Conservation (phyloP, 1,140 invertebrate species). For the Magallana gigas region DNA sequence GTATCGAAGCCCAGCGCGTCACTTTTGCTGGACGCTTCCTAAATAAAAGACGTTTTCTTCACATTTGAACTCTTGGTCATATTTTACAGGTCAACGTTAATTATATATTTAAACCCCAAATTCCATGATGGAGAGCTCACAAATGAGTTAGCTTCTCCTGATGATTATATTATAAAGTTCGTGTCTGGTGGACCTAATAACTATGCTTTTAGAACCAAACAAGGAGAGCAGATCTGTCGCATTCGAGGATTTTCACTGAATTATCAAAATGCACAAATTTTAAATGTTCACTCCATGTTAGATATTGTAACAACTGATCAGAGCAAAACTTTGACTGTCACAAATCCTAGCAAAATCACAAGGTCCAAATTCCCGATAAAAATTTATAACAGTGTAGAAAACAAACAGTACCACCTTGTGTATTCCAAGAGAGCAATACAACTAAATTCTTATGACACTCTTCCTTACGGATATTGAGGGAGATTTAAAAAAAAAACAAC, state of each 20-base stretch:
- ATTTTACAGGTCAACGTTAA: too few species aligned
- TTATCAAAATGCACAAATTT: conserved; percentile 39
- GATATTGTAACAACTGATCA: conserved; percentile 28
- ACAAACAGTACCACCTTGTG: conserved; percentile 24
- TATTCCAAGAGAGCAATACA: conserved; percentile 40
- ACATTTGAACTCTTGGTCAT: too few species aligned
- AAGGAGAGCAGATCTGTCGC: conserved; percentile 32
- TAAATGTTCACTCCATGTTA: conserved; percentile 38
- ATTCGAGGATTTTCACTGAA: conserved; percentile 52
- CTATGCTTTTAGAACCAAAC: conserved; percentile 47
- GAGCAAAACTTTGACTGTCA: background rate
- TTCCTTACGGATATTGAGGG: conserved; percentile 42
- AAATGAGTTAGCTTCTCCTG: background rate
- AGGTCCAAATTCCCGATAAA: background rate
- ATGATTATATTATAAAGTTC: conserved; percentile 29
- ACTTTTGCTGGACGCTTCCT: too few species aligned
- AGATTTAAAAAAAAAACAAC: too few species aligned
- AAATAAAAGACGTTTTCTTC: too few species aligned
- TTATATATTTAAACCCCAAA: too few species aligned
- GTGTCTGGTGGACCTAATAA: conserved; percentile 40
- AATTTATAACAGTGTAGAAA: conserved; percentile 44
- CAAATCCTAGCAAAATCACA: conserved; percentile 19
- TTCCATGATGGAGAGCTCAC: conserved; percentile 39
- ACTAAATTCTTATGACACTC: background rate
- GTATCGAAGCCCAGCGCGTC: too few species aligned